Evolutionary conservation across 1,140 invertebrate genomes (phyloP).

Genomic region (Temnothorax nylanderi): DNA sequence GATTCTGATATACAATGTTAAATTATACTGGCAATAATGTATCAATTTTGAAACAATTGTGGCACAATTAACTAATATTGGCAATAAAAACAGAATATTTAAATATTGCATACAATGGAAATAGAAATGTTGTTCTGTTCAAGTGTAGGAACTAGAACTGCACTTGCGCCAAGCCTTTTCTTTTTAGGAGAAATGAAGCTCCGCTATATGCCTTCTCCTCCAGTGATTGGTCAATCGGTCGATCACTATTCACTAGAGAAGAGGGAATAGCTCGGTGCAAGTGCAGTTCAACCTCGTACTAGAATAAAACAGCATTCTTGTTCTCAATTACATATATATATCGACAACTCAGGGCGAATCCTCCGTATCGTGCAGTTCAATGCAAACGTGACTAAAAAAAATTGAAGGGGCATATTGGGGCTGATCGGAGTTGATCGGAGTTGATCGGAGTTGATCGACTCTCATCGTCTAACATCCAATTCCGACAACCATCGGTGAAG

Average conservation of each 20-base stretch:
- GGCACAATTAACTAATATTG: no score
- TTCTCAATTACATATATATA: background rate
- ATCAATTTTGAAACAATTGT: no score
- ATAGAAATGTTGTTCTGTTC: no score
- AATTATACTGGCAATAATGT: no score
- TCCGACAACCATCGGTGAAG: background rate
- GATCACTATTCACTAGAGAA: background rate
- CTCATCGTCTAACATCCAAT: background rate
- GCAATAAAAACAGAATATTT: no score
- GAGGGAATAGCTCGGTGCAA: background rate
- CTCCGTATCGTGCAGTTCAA: background rate
- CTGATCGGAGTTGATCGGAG: slow-evolving; percentile 13
- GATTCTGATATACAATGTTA: no score
- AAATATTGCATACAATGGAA: no score
- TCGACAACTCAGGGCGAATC: background rate
- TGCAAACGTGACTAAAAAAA: background rate
- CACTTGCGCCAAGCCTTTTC: no score
- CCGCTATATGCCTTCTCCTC: background rate
- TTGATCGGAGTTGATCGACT: slow-evolving; percentile 15
- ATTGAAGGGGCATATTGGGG: background rate
- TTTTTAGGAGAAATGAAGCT: background rate
- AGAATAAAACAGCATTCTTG: background rate
- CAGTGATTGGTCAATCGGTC: background rate
- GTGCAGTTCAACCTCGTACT: background rate
- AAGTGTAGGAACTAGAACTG: no score